Evolutionary conservation across 2,797 vertebrate genomes (phyloP).

Genomic region (Trematomus bernacchii): DNA sequence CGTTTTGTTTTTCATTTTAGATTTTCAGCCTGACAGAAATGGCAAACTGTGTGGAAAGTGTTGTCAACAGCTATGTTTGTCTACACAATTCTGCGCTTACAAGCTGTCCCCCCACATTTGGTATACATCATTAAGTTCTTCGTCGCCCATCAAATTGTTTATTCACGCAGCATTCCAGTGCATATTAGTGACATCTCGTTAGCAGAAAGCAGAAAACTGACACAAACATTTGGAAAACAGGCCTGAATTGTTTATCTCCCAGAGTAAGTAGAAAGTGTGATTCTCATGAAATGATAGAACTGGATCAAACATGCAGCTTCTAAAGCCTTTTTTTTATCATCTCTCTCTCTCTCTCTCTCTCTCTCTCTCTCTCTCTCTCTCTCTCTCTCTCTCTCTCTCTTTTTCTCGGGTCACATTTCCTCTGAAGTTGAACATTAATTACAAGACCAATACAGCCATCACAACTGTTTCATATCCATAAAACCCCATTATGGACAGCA

Average conservation of each 20-base stretch:
- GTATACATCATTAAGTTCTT: constrained; percentile 87
- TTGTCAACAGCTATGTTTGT: constrained; percentile 86
- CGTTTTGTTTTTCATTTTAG: constrained; percentile 79
- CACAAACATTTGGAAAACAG: constrained; percentile 81
- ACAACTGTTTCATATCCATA: constrained; percentile 75
- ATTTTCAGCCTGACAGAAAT: constrained; percentile 80
- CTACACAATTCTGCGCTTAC: constrained; percentile 77
- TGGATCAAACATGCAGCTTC: constrained; percentile 54
- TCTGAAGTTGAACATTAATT: constrained; percentile 72
- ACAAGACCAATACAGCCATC: constrained; percentile 64
- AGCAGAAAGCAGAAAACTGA: constrained; percentile 87
- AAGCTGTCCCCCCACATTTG: constrained; percentile 87
- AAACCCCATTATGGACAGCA: constrained; percentile 76
- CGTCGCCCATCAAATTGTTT: constrained; percentile 84
- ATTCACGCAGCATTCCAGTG: constrained; percentile 86
- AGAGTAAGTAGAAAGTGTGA: constrained; percentile 78
- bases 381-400: constrained; percentile 5
- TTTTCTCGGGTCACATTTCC: constrained; percentile 51
- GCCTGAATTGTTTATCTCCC: constrained; percentile 79
- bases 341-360: background rate
- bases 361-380: constrained; percentile 30
- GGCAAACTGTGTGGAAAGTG: constrained; percentile 80
- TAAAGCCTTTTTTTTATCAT: constrained; percentile 34
- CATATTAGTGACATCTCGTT: constrained; percentile 89
- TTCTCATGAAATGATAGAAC: constrained; percentile 77